Evolutionary conservation across 2,113 vertebrate genomes (phyloP), one percentile per base, ranked within the genome.

Genomic region (Pagrus major): DNA sequence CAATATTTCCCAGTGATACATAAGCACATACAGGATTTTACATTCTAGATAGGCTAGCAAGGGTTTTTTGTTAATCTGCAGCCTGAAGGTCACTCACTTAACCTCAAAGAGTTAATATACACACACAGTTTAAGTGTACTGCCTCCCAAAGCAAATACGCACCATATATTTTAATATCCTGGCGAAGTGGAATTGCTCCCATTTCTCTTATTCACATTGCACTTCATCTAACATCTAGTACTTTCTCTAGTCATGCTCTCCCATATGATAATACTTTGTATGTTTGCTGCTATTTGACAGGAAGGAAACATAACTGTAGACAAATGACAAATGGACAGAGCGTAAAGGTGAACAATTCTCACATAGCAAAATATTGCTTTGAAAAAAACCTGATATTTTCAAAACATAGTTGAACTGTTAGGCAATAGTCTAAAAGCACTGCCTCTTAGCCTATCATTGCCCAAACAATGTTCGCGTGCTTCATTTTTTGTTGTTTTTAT

Each of bases 391-490:
- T 16, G n/a, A n/a, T 16, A 18, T 63, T 55, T 6, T 42, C 4
- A 18, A 63, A 72, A 51, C 6, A 41, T 15, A 3, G 12, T 41
- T 49, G 2, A 56, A 71, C 46, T 55, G 6, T 31, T 71, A 16
- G 59, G 10, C 29, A 87, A 31, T 15, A 41, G 6, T 49, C 12
- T 47, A 58, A 76, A 78, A 66, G 6, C 51, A 76, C 8, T 64
- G 51, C 33, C 49, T 79, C 60, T 70, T 80, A 80, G 71, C 49
- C 58, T 25, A 54, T 21, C 6, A 59, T 31, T 63, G 33, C 71
- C 25, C 12, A 70, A 68, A 80, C 35, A 20, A 11, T 76, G 76
- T 67, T 71, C 78, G 71, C 78, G 76, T 67, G 71, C 69, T 80
- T 82, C 56, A 35, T 37, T 69, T 47, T 52, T 60, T 35, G 25